Evolutionary conservation across 2,888 invertebrate genomes (phyloP).

Genomic region (Lysandra bellargus): DNA sequence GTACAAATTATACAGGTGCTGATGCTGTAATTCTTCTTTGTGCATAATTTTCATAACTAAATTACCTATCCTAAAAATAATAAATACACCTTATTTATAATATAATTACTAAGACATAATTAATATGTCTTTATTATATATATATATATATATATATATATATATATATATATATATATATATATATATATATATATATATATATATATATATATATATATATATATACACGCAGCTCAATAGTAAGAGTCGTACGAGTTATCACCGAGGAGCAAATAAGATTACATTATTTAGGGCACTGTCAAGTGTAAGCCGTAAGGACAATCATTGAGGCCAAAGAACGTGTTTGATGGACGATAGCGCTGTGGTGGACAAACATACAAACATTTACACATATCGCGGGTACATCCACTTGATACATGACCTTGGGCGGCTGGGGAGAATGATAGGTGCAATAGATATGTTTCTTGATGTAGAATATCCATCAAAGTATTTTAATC

Average conservation of each 20-base stretch:
- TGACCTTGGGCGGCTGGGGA: background rate
- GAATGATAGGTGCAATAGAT: too few relatives aligned
- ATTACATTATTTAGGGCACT: conserved; percentile 6
- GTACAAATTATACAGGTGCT: too few relatives aligned
- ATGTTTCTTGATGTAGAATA: too few relatives aligned
- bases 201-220: too few relatives aligned
- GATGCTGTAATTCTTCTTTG: too few relatives aligned
- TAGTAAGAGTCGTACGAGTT: background rate
- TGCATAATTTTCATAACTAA: too few relatives aligned
- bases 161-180: too few relatives aligned
- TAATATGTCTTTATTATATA: background rate
- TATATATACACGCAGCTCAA: too few relatives aligned
- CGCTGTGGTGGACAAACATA: background rate
- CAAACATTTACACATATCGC: background rate
- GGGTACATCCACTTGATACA: background rate
- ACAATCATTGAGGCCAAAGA: background rate
- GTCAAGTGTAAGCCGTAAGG: background rate
- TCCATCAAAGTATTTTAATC: too few relatives aligned
- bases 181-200: too few relatives aligned
- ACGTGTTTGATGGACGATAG: conserved; percentile 8
- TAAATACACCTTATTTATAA: background rate
- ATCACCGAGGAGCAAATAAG: background rate
- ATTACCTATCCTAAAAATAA: too few relatives aligned
- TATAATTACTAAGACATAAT: background rate
- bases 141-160: too few relatives aligned